These are phyloP conservation scores for Hemicrepidius hirtus DNA, from an alignment of 2,888 invertebrate species.

Conservation along the genomic window DNA sequence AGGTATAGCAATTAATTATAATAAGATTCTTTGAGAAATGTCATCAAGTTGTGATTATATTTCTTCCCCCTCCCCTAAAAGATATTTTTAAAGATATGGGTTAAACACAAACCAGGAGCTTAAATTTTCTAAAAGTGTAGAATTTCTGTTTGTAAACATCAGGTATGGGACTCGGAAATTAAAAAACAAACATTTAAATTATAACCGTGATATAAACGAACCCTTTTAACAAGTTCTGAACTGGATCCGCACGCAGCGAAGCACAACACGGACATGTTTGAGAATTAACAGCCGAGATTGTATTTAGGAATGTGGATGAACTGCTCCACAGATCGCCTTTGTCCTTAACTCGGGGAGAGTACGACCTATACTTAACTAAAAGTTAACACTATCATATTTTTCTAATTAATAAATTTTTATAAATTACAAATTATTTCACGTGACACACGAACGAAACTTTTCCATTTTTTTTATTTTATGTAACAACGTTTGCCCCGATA, in stretches of 20 bases:
- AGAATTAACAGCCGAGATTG: constrained; percentile 67
- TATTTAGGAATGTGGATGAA: constrained; percentile 67
- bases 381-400: no score
- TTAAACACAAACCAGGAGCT: no score
- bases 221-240: constrained; percentile 62
- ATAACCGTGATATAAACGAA: constrained; percentile 57
- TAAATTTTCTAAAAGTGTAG: neutral
- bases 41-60: no score
- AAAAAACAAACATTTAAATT: constrained; percentile 56
- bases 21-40: no score
- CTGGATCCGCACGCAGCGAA: constrained; percentile 67
- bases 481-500: constrained; percentile 4
- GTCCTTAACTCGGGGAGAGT: constrained; percentile 41
- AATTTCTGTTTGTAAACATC: constrained; percentile 16
- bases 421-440: no score
- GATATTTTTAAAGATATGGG: no score
- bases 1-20: no score
- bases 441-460: no score
- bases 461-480: neutral
- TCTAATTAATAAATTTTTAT: no score
- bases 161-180: constrained; percentile 45
- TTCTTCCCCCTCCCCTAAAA: no score
- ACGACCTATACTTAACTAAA: no score
- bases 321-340: constrained; percentile 52
- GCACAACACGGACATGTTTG: constrained; percentile 66